phyloP scores from a whole-genome alignment of 30 jellyfish, hydroid and myxozoan genomes.

The Rhopilema esculentum region DNA sequence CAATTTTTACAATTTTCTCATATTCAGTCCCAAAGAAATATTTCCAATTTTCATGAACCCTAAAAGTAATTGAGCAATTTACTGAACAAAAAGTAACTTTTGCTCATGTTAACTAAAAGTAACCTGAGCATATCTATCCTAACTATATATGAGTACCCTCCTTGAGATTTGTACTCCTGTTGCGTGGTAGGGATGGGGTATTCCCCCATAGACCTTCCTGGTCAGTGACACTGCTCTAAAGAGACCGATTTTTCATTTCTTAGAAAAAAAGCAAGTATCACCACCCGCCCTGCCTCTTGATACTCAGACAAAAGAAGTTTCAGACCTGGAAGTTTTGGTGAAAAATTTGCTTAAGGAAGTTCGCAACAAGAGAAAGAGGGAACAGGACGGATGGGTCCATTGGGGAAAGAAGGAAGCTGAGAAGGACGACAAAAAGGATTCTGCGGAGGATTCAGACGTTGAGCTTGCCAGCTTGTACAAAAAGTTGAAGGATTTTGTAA shows the following conservation, averaged over 20 bases:
- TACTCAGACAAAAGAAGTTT: neutral
- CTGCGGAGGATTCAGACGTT: neutral
- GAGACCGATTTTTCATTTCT: neutral
- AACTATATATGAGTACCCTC: too few relatives aligned
- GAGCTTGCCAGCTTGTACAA: constrained; percentile 6
- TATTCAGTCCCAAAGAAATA: too few relatives aligned
- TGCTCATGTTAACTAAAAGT: too few relatives aligned
- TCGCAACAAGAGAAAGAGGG: constrained; percentile 4
- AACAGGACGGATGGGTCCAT: constrained; percentile 32
- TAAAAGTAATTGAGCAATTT: too few relatives aligned
- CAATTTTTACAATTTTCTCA: too few relatives aligned
- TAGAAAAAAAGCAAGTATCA: constrained; percentile 15
- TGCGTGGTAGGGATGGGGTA: too few relatives aligned
- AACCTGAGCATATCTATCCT: too few relatives aligned
- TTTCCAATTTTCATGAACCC: too few relatives aligned
- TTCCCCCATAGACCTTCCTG: too few relatives aligned
- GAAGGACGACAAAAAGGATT: constrained; percentile 6
- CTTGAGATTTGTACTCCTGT: too few relatives aligned
- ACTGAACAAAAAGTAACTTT: too few relatives aligned
- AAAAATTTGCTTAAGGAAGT: constrained; percentile 12
- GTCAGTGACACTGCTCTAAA: neutral
- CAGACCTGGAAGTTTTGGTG: constrained; percentile 2
- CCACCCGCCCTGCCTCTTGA: constrained; percentile 57
- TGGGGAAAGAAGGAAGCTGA: constrained; percentile 24
- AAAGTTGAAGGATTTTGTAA: constrained; percentile 13